phyloP scores from a whole-genome alignment of 1,140 invertebrate genomes.

The Drosophila kurseongensis region DNA sequence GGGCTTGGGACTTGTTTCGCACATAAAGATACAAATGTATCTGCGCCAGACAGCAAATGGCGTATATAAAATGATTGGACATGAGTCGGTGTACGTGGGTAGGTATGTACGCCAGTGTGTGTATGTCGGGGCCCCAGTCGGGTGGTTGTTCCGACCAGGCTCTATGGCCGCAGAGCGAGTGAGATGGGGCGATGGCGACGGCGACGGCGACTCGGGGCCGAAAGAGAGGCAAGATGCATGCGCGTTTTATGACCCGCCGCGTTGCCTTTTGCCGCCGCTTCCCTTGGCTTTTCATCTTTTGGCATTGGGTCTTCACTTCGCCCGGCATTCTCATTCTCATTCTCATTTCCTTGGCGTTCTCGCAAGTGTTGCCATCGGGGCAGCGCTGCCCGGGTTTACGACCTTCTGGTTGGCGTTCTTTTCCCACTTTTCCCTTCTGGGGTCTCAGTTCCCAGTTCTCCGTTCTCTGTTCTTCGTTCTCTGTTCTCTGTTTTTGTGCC shows the following conservation, averaged over 20 bases:
- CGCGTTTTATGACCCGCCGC: slow-evolving; percentile 67
- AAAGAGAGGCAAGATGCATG: slow-evolving; percentile 44
- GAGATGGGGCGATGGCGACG: slow-evolving; percentile 4
- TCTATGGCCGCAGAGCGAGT: slow-evolving; percentile 5
- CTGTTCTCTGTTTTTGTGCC: slow-evolving; percentile 50
- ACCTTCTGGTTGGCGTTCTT: slow-evolving; percentile 44
- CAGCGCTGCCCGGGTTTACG: slow-evolving; percentile 66
- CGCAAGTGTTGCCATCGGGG: slow-evolving; percentile 56
- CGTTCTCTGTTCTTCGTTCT: slow-evolving; percentile 3
- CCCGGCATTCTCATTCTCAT: slow-evolving; percentile 20
- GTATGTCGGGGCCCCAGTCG: slow-evolving; percentile 20
- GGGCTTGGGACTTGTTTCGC: slow-evolving; percentile 69
- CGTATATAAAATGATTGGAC: slow-evolving; percentile 83
- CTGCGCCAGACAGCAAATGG: slow-evolving; percentile 80
- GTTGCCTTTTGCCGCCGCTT: slow-evolving; percentile 60
- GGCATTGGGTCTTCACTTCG: slow-evolving; percentile 39
- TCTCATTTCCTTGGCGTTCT: slow-evolving; percentile 47
- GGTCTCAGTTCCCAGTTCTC: slow-evolving; percentile 1
- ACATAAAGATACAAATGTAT: slow-evolving; percentile 83
- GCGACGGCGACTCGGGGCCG: neutral
- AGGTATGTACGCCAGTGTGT: slow-evolving; percentile 7
- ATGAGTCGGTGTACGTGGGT: slow-evolving; percentile 46
- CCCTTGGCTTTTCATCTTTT: slow-evolving; percentile 79
- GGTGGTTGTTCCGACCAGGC: slow-evolving; percentile 65
- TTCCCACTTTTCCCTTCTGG: slow-evolving; percentile 22